A percentile compares a stretch with the other conserved stretches of the same genome.
phyloP scores from a whole-genome alignment of 2,888 invertebrate genomes.

The Bruchidius siliquastri region DNA sequence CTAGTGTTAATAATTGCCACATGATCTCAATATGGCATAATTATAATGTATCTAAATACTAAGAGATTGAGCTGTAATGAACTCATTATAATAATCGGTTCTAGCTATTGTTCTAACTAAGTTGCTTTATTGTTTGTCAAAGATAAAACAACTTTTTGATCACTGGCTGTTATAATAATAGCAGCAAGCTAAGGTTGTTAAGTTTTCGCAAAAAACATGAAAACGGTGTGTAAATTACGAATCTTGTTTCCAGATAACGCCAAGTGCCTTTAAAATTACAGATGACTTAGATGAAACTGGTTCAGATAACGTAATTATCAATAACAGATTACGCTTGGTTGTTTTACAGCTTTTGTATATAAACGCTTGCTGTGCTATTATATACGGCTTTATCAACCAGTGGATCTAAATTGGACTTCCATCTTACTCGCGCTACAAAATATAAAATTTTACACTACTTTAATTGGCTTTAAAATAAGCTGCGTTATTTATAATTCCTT shows the following conservation, averaged over 20 bases:
- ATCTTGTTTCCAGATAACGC: neutral
- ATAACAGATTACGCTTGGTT: neutral
- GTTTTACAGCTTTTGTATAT: neutral
- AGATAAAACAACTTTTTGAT: neutral
- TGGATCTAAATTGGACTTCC: neutral
- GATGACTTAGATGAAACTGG: neutral
- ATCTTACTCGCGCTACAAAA: neutral
- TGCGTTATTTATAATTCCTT: neutral
- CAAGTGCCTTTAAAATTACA: neutral
- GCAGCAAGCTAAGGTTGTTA: neutral
- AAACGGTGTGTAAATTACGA: neutral
- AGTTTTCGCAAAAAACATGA: neutral
- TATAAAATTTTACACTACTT: neutral
- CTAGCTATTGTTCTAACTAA: neutral
- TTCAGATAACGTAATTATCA: neutral
- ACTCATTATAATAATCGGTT: too few relatives aligned
- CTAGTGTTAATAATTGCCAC: too few relatives aligned
- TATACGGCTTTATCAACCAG: neutral
- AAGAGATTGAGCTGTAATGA: too few relatives aligned
- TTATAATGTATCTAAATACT: too few relatives aligned
- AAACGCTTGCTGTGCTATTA: neutral
- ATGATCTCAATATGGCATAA: too few relatives aligned
- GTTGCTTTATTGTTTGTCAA: too few relatives aligned
- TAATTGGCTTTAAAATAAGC: neutral
- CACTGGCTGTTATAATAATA: neutral